phyloP scores from a whole-genome alignment of 2,113 vertebrate genomes.

The Macquaria australasica region DNA sequence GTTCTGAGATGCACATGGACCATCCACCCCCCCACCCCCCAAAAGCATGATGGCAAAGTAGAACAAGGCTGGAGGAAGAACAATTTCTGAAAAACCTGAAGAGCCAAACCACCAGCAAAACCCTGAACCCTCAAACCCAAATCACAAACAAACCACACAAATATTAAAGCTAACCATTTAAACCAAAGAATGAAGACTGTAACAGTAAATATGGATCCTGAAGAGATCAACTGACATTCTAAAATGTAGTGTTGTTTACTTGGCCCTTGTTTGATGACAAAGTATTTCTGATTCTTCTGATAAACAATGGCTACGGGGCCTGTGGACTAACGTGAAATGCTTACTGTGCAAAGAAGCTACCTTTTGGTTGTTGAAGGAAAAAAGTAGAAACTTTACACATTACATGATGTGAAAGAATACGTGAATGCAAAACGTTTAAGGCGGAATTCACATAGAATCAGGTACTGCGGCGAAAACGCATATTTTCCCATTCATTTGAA shows the following conservation, averaged over 20 bases:
- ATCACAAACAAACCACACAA: slow-evolving; percentile 6
- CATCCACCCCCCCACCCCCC: neutral
- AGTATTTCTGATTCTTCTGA: too few relatives aligned
- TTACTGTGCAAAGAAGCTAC: neutral
- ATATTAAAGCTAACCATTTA: neutral
- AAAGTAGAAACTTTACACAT: neutral
- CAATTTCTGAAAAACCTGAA: slow-evolving; percentile 7
- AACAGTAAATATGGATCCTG: neutral
- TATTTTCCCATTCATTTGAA: too few relatives aligned
- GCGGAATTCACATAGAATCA: too few relatives aligned
- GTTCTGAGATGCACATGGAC: neutral
- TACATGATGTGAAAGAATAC: neutral
- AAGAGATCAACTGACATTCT: neutral
- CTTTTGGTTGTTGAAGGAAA: neutral
- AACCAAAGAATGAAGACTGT: slow-evolving; percentile 27
- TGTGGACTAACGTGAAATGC: neutral
- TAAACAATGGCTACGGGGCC: neutral
- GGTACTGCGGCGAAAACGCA: too few relatives aligned
- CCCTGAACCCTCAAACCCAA: slow-evolving; percentile 8
- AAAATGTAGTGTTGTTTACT: neutral
- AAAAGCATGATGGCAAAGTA: neutral
- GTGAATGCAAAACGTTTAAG: neutral
- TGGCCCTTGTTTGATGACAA: neutral
- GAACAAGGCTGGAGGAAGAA: slow-evolving; percentile 19
- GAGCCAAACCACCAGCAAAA: slow-evolving; percentile 31